Evolutionary conservation across 2,888 invertebrate species (phyloP).

Genomic region (Ophonus ardosiacus): DNA sequence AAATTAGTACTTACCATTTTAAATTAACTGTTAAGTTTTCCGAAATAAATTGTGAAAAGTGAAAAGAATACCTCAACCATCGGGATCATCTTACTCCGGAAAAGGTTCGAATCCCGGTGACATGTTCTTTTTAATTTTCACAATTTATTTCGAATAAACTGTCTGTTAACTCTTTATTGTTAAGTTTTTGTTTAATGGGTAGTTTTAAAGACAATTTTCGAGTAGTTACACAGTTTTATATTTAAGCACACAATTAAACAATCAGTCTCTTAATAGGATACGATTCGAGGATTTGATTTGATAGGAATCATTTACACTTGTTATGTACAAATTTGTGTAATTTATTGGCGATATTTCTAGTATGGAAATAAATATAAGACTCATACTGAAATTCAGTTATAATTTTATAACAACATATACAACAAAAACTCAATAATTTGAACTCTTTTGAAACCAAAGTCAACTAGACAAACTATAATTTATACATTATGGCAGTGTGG

Average conservation of each 20-base stretch:
- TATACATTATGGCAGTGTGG: constrained; percentile 57
- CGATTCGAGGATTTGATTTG: constrained; percentile 31
- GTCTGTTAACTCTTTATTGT: background rate
- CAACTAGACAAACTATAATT: constrained; percentile 43
- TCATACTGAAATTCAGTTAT: constrained; percentile 51
- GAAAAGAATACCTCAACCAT: too few species aligned
- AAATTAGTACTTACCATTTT: too few species aligned
- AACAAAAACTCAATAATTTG: constrained; percentile 58
- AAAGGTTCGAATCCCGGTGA: too few species aligned
- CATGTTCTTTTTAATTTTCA: too few species aligned
- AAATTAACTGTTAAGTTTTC: background rate
- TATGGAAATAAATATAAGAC: constrained; percentile 59
- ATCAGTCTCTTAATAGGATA: constrained; percentile 8
- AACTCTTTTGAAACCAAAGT: constrained; percentile 47
- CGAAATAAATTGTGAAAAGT: too few species aligned
- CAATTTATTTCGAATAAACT: background rate
- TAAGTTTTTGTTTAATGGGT: background rate
- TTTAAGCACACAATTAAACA: constrained; percentile 23
- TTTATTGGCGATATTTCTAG: constrained; percentile 51
- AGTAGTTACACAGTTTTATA: constrained; percentile 8
- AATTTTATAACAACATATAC: constrained; percentile 60
- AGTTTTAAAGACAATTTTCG: constrained; percentile 3
- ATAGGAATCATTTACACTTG: constrained; percentile 24
- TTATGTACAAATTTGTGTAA: constrained; percentile 44
- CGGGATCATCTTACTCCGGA: too few species aligned